Evolutionary conservation across 2,888 invertebrate genomes (phyloP).

Genomic region (Dascillus cervinus): DNA sequence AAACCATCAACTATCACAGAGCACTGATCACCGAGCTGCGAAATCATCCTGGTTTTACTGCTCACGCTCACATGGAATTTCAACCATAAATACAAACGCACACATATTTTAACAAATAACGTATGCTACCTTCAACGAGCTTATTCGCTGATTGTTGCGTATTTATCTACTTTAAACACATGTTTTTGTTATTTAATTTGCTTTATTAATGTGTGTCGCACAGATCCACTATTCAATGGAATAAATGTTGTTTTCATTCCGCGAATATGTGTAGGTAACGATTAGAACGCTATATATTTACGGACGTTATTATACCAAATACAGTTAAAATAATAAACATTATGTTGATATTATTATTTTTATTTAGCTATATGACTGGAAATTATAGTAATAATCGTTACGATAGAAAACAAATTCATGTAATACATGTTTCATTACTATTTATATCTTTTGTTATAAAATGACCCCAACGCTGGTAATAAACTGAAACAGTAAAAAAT

Average conservation of each 20-base stretch:
- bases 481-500: too few species aligned
- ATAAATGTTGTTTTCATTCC: too few species aligned
- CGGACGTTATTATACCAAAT: conserved; percentile 27
- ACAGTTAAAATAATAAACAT: conserved; percentile 20
- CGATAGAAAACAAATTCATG: conserved; percentile 25
- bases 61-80: conserved; percentile 28
- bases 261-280: too few species aligned
- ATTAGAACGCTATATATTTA: too few species aligned
- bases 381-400: conserved; percentile 28
- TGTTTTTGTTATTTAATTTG: too few species aligned
- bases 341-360: conserved; percentile 27
- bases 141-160: too few species aligned
- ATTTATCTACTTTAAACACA: too few species aligned
- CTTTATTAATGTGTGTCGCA: too few species aligned
- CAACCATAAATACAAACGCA: conserved; percentile 34
- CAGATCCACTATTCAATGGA: too few species aligned
- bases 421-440: conserved; percentile 6
- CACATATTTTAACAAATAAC: conserved; percentile 30
- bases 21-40: conserved; percentile 37
- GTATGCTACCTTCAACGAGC: conserved; percentile 27
- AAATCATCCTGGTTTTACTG: conserved; percentile 38
- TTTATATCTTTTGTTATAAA: too few species aligned
- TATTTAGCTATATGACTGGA: conserved; percentile 28
- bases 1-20: conserved; percentile 37
- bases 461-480: too few species aligned